Evolutionary conservation across 53 echinoderm and acorn worm genomes (phyloP).

Genomic region (Crossaster papposus): DNA sequence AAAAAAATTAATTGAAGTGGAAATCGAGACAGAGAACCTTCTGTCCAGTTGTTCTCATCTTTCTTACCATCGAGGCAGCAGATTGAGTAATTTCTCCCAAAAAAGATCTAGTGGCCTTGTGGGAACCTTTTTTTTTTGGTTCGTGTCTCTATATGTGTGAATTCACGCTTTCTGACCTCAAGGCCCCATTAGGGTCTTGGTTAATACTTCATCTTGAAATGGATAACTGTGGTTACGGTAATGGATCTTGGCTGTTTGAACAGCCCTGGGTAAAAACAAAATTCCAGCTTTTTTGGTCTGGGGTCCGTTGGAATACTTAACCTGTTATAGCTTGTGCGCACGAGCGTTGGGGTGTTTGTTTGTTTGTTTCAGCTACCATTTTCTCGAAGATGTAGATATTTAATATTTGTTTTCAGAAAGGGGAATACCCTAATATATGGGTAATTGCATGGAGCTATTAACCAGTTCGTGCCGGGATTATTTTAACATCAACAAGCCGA

Average conservation of each 20-base stretch:
- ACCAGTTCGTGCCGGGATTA: too few species aligned
- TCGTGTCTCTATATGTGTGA: neutral
- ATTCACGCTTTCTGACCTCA: neutral
- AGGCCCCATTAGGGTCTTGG: neutral
- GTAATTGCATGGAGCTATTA: too few species aligned
- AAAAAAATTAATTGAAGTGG: conserved; percentile 29
- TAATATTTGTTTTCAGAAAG: too few species aligned
- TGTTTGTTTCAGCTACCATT: neutral
- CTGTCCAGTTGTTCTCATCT: conserved; percentile 16
- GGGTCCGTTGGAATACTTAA: neutral
- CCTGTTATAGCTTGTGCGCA: neutral
- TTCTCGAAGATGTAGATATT: too few species aligned
- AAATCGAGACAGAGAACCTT: neutral
- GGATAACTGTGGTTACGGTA: neutral
- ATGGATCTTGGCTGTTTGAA: neutral
- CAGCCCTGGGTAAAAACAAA: neutral
- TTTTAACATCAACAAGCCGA: too few species aligned
- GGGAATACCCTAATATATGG: too few species aligned
- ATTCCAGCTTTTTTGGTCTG: neutral
- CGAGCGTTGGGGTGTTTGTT: neutral
- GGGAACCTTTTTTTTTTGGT: neutral
- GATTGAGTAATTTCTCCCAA: neutral
- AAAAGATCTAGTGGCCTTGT: neutral
- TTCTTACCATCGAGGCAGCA: neutral
- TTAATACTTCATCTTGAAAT: conserved; percentile 9